These are phyloP conservation scores for Odontocerum albicorne DNA, from an alignment of 2,888 invertebrate genomes.

Conservation along the genomic window DNA sequence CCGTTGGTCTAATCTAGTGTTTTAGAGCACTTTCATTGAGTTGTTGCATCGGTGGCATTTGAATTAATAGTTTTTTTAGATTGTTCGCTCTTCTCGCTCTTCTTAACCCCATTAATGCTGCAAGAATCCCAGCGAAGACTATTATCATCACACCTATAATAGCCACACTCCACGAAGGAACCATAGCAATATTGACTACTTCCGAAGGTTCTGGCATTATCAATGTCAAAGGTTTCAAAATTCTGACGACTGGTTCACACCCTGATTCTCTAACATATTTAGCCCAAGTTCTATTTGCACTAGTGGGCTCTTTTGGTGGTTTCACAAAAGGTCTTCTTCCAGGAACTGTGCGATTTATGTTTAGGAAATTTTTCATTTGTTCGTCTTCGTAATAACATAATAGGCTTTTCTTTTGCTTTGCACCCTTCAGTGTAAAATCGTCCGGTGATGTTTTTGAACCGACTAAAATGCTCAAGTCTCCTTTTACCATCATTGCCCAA, in stretches of 20 bases:
- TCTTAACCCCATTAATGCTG: conserved; percentile 46
- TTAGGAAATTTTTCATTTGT: conserved; percentile 54
- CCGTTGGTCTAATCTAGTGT: too few species aligned
- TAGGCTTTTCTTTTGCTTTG: conserved; percentile 65
- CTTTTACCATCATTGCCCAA: conserved; percentile 68
- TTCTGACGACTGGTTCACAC: conserved; percentile 59
- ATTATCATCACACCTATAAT: conserved; percentile 49
- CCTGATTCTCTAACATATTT: conserved; percentile 70
- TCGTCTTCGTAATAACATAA: conserved; percentile 65
- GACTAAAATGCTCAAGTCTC: conserved; percentile 63
- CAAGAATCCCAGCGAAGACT: conserved; percentile 42
- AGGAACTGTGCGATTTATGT: conserved; percentile 55
- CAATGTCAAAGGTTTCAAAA: conserved; percentile 50
- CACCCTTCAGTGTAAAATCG: conserved; percentile 63
- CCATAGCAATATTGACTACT: conserved; percentile 33
- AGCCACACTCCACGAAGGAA: conserved; percentile 44
- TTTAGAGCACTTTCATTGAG: too few species aligned
- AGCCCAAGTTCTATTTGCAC: conserved; percentile 69
- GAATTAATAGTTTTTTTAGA: too few species aligned
- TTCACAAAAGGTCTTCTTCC: conserved; percentile 61
- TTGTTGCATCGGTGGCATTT: too few species aligned
- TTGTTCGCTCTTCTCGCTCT: conserved; percentile 48
- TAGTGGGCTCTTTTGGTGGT: conserved; percentile 58
- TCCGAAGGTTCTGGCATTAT: conserved; percentile 39
- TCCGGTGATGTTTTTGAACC: conserved; percentile 66